Base-by-base conservation (phyloP, 2,888 invertebrate genomes). In the Luperina testacea region DNA sequence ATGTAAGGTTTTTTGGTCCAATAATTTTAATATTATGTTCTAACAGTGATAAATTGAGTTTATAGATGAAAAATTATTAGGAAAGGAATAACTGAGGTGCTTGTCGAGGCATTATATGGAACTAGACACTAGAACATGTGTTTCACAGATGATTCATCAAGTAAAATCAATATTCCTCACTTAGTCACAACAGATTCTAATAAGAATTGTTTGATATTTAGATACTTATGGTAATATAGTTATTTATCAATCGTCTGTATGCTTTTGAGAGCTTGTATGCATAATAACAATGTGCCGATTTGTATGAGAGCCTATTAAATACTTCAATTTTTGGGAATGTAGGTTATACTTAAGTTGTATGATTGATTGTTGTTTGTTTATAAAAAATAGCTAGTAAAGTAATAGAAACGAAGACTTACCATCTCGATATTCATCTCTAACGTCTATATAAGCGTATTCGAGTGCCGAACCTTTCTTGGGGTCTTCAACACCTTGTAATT, bases 361-460 rank as follows among this genome's bases (percentile, higher is more conserved):
- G 59, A 68, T 24, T 9, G 38, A 42, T 42, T 9, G 9, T 42
- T 42, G 78, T 77, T 85, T 83, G 57, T 87, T 69, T 75, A 48
- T 53, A 48, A n/a, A 68, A 57, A 70, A 61, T 64, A 13, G 8
- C 15, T 74, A 69, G 63, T 71, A 71, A 42, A 75, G 48, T 71
- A 80, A 72, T 53, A 71, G 70, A 77, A 78, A 72, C 64, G 75
- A 73, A 64, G 69, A 93, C 95, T 97, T 95, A 99, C 99, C 99
- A 97, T 99, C 99, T 97, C 99, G 97, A 94, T 99, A 99, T 97
- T 99, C 99, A 97, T 99, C 99, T 94, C 99, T 98, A 86, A 99
- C 99, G 97, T 99, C 99, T 93, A 99, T 99, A 93, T 99, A 99
- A 84, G 99, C 99, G 96, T 99, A 99, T 97, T 99, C 99, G 90